Evolutionary conservation across 2,888 invertebrate genomes (phyloP), one percentile per base, ranked within the genome.

Genomic region (Urechis unicinctus): DNA sequence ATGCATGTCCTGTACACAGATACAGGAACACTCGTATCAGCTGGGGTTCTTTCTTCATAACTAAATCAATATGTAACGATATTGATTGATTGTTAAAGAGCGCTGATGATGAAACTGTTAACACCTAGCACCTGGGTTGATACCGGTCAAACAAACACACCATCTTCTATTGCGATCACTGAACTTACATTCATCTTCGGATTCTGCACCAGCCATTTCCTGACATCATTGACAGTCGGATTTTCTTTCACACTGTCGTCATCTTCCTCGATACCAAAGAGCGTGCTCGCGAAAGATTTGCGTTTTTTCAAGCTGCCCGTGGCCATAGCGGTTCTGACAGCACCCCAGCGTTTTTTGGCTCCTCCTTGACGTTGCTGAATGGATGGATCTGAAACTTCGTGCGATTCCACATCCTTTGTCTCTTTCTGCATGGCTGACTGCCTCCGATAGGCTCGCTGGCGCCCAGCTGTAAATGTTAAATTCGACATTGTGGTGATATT

Each of bases 171-270:
- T n/a, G 24, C 9, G n/a, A 26, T 28, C 21, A 22, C 9, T 5
- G 22, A 1, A 57, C 53, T 52, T 36, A 59, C 61, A 30, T 56
- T 30, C 47, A 44, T 56, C 31, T 50, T 50, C 1, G 56, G 56
- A 22, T 60, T 51, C 45, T 56, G 51, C 9, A 61, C 44, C 41
- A 61, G 51, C 57, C 56, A 57, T 28, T 51, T 51, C 48, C 59
- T 50, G 9, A 61, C 5, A 9, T 61, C 56, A 5, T 57, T 52
- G 1, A 45, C 45, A 17, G 56, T 59, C 2, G 59, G 57, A 28
- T 59, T 26, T 4, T n/a, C 28, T 3, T 51, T 42, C 13, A 57
- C 21, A 6, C 21, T 52, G n/a, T 22, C 30, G 13, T 50, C 43
- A 21, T 55, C 51, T 13, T 9, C 9, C 9, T 17, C 17, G 36